These are phyloP conservation scores for Anableps anableps DNA, from an alignment of 2,797 vertebrate genomes.

Conservation along the genomic window DNA sequence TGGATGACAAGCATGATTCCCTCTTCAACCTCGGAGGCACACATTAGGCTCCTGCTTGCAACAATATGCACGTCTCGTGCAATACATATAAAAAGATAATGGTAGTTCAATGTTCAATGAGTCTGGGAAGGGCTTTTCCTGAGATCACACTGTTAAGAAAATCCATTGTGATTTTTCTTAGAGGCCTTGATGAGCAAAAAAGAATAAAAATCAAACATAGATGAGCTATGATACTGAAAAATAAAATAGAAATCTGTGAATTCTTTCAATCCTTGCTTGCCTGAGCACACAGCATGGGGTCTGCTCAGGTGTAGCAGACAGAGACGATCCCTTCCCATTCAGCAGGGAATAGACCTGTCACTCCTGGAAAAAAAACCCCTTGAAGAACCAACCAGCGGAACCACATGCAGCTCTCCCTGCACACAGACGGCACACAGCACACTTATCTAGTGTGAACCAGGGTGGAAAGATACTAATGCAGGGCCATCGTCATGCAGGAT, in stretches of 20 bases:
- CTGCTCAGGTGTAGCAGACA: slow-evolving; percentile 75
- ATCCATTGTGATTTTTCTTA: neutral
- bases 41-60: slow-evolving; percentile 20
- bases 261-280: slow-evolving; percentile 20
- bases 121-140: slow-evolving; percentile 7
- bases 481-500: slow-evolving; percentile 37
- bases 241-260: neutral
- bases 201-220: neutral
- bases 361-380: slow-evolving; percentile 49
- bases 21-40: slow-evolving; percentile 12
- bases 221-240: neutral
- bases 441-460: slow-evolving; percentile 61
- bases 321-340: slow-evolving; percentile 69
- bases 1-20: slow-evolving; percentile 31
- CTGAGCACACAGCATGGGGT: slow-evolving; percentile 43
- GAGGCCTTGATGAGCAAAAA: neutral
- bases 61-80: slow-evolving; percentile 10
- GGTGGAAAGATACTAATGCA: slow-evolving; percentile 43
- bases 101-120: slow-evolving; percentile 9
- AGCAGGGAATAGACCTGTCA: slow-evolving; percentile 76
- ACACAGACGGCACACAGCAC: slow-evolving; percentile 21
- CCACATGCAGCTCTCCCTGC: slow-evolving; percentile 46
- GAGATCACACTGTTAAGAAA: neutral
- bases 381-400: slow-evolving; percentile 69
- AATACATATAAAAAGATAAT: slow-evolving; percentile 10